Evolutionary conservation across 2,113 vertebrate genomes (phyloP), one percentile per base, ranked within the genome.

Genomic region (Notechis scutatus): DNA sequence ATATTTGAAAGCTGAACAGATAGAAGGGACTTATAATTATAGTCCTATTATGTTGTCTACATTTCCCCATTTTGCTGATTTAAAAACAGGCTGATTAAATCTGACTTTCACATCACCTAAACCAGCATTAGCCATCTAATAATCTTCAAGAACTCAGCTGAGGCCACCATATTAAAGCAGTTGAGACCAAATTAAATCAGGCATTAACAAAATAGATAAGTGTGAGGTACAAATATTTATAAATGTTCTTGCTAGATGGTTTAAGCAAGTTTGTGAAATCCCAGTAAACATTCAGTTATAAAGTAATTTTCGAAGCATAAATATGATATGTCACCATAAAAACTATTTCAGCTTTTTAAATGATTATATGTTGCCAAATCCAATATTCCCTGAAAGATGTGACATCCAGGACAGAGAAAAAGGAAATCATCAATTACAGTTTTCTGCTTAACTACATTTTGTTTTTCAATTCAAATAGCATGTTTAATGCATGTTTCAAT

Each of bases 61-160:
- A 55, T 93, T 23, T 5, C 54, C 18, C 14, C 50, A 45, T 89
- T 74, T 21, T 5, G 0, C 1, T n/a, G 56, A 59, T 85, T 45
- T 64, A 61, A 88, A 55, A 90, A 89, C 50, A 59, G 5, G 11
- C 23, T 59, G 23, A 23, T 59, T 89, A 42, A 23, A 4, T 56
- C 0, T 0, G 45, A 24, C 9, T 0, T 57, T 18, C 5, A 5
- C 20, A 29, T 12, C n/a, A 42, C 0, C 3, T 39, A 54, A 88
- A 88, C 10, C 88, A 89, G 88, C 20, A 23, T 39, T 59, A 34
- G n/a, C 21, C 23, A 11, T 42, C 29, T 23, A 39, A 23, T 57
- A 24, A 39, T 12, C 88, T 89, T 56, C 55, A 89, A 57, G 87
- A 54, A 39, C 7, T 89, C n/a, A 88, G 4, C 5, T 54, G 52